Base-by-base conservation (phyloP, 2,888 invertebrate genomes). In the Hirtodrosophila cameraria region DNA sequence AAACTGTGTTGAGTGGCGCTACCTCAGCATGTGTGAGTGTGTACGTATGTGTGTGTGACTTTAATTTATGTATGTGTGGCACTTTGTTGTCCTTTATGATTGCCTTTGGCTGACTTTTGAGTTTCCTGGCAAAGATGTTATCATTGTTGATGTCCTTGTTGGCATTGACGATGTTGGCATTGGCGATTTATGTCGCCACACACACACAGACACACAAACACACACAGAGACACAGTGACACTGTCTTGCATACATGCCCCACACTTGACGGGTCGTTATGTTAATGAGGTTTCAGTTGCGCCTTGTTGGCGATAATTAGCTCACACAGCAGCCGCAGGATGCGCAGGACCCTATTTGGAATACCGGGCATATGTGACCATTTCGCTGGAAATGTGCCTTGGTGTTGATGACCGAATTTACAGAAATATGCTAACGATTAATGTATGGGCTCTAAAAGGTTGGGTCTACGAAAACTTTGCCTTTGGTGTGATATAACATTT, bases 31-130 rank as follows among this genome's bases (percentile, higher is more conserved):
- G 23, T 12, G 23, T 2, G 15, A 16, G 15, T 18, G 16, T 23
- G 20, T 39, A 48, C 31, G 61, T 58, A 49, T 45, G 73, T 39
- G 66, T 48, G 76, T 62, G 48, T 53, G 49, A 55, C 36, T 75
- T 83, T 77, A 84, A 84, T 84, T 72, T 84, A 82, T 82, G 79
- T 76, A 75, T 82, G 76, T 79, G 79, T 79, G 77, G 62, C 77
- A 83, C 83, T 82, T 82, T 79, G 75, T 75, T 84, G 82, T 83
- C 84, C 82, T 79, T 75, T 77, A 73, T 79, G 77, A 75, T 77
- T 73, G 82, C 67, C 63, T 61, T 61, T 67, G 66, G 66, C 66
- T 59, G 57, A 53, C 77, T 36, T 57, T 59, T 48, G 63, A 74
- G 61, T 45, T 53, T 55, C 50, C 74, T 45, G 52, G 20, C 57